phyloP scores from a whole-genome alignment of 1,140 invertebrate genomes.

The Anastrepha ludens region DNA sequence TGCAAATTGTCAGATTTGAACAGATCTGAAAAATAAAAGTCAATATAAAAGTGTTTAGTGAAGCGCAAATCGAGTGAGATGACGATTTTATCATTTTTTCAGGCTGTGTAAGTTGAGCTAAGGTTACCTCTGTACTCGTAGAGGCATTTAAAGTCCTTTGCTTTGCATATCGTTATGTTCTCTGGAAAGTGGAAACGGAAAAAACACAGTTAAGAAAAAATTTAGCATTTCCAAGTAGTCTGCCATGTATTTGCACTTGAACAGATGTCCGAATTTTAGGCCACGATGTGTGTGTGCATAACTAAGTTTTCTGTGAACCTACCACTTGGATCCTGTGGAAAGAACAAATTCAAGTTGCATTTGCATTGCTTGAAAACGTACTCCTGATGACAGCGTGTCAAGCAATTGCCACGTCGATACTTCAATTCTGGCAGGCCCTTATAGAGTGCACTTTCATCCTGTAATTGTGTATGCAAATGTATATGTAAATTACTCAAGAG shows the following conservation, averaged over 20 bases:
- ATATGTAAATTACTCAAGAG: background rate
- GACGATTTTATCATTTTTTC: no score
- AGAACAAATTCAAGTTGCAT: constrained; percentile 65
- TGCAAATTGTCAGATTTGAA: constrained; percentile 61
- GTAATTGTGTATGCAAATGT: background rate
- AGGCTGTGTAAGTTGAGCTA: no score
- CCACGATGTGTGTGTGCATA: background rate
- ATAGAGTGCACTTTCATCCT: constrained; percentile 62
- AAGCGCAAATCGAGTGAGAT: background rate
- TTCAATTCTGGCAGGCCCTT: constrained; percentile 65
- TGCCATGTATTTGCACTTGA: background rate
- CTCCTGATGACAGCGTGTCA: constrained; percentile 67
- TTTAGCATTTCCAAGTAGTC: constrained; percentile 1
- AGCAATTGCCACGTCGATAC: constrained; percentile 69
- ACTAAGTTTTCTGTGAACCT: background rate
- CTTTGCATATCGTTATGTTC: constrained; percentile 65
- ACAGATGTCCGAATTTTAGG: background rate
- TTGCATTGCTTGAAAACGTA: constrained; percentile 63
- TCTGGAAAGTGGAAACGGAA: constrained; percentile 59
- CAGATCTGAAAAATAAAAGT: constrained; percentile 57
- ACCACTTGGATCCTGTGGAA: constrained; percentile 62
- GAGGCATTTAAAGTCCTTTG: constrained; percentile 67
- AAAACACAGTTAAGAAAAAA: background rate
- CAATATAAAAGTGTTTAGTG: background rate
- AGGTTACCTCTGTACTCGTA: constrained; percentile 64